Base-by-base conservation (phyloP, 1,140 invertebrate genomes). In the Bacillus rossius region DNA sequence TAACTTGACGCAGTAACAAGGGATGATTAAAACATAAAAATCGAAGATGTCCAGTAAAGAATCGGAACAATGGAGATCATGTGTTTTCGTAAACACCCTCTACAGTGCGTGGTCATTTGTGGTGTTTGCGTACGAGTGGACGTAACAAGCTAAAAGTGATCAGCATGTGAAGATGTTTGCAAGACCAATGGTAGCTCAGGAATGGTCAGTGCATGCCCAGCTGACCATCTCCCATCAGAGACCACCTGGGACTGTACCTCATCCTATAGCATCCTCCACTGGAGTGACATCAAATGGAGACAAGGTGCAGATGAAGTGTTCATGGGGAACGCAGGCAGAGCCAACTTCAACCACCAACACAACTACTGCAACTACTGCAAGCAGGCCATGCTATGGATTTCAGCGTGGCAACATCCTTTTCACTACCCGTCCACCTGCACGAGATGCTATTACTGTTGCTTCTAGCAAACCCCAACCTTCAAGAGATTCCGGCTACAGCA, bases 121-220 rank as follows among this genome's bases (percentile, higher is more conserved):
- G 29, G 29, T 34, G 29, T 34, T 34, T 34, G 29, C 10, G 29
- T 34, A 34, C 29, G 29, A 34, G 29, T 34, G 29, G 29, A 34
- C 29, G 29, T 34, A 34, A 34, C 29, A 4, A 34, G 29, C 29
- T 34, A 10, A 34, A 25, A 45, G 43, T 25, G 43, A 20, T 8
- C 17, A 45, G 13, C 43, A 45, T 25, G 37, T 49, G 22, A 56
- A 10, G 14, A 56, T 49, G 55, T 26, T 25, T 19, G 45, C 41
- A 14, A 19, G 50, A 29, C 16, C 50, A 13, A 19, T 29, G 4
- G 47, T 61, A 16, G 63, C 68, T 19, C 73, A 76, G 54, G 79
- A 81, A 40, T 84, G 82, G 81, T 76, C 80, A 20, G 75, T 84
- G 20, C 77, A 82, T 59, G 83, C 83, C 0, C 80, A 84, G 64